Conservation (phyloP, 2,797 vertebrate species). For the Macropus fuliginosus region DNA sequence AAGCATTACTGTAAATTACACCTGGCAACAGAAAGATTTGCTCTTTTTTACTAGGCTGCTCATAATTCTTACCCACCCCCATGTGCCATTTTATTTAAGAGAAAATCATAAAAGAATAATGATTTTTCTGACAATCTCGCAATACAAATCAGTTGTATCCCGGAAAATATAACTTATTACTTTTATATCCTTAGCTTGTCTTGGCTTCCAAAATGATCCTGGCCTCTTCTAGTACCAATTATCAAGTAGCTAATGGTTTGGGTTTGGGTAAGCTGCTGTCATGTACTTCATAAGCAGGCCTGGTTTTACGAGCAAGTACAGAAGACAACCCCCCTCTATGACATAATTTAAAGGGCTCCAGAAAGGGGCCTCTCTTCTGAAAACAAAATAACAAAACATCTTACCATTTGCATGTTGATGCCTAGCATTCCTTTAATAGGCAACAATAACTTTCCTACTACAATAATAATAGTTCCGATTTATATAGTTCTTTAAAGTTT, state of each 20-base stretch:
- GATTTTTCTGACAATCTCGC: background rate
- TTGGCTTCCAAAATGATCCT: slow-evolving; percentile 10
- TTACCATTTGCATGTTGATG: background rate
- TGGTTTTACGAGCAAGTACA: slow-evolving; percentile 32
- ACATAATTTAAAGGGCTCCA: background rate
- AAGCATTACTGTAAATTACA: slow-evolving; percentile 1
- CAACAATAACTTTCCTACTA: background rate
- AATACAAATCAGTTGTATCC: background rate
- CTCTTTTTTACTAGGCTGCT: slow-evolving; percentile 2
- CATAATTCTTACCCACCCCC: background rate
- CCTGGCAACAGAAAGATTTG: slow-evolving; percentile 17
- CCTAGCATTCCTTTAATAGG: slow-evolving; percentile 23
- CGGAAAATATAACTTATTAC: slow-evolving; percentile 37
- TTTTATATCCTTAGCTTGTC: background rate
- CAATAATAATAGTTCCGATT: background rate
- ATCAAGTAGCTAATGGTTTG: background rate
- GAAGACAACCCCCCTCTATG: background rate
- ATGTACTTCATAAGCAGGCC: background rate
- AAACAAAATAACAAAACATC: slow-evolving; percentile 13
- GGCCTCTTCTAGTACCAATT: slow-evolving; percentile 35
- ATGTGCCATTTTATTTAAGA: slow-evolving; percentile 24
- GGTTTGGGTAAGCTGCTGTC: slow-evolving; percentile 12
- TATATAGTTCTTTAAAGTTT: background rate
- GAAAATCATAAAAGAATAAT: slow-evolving; percentile 30
- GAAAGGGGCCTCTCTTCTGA: background rate